Base-by-base conservation (phyloP, 37 sponge, comb jelly and placozoan genomes). In the Oscarella lobularis region DNA sequence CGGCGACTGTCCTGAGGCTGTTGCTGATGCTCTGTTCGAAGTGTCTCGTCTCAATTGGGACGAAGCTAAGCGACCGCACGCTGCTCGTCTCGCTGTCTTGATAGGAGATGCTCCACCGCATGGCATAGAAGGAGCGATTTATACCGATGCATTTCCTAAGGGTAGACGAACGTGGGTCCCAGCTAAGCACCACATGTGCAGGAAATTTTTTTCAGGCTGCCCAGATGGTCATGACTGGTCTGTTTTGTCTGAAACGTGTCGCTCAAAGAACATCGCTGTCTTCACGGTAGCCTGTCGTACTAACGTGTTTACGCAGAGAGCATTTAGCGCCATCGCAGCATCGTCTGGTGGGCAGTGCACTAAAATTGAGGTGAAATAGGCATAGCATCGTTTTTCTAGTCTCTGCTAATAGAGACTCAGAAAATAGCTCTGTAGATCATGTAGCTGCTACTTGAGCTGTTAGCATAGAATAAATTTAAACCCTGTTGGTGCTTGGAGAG, bases 91-190 rank as follows among this genome's bases (percentile, higher is more conserved):
- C 14, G 60, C 60, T 20, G 60, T 48, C 14, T 48, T 48, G 60
- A 48, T 48, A 48, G 60, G 60, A 48, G 60, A 48, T 20, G 60
- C 60, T 48, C 60, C 60, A 20, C 60, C 60, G 60, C 60, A 48
- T 48, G 60, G 60, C 20, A 48, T 48, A 20, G 9, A 9, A 27
- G 60, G 60, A 9, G 14, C 20, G 20, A 48, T 20, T 27, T 48
- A 48, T 20, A 9, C 14, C 9, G 60, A 48, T 20, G 20, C 9
- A 27, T 48, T 48, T 20, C 60, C 60, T 9, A 48, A 48, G 9
- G 60, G 60, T 48, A 48, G 20, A n/a, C n/a, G n/a, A n/a, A n/a
- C n/a, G n/a, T n/a, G n/a, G n/a, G n/a, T n/a, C n/a, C n/a, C n/a
- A n/a, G n/a, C n/a, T n/a, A n/a, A n/a, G n/a, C n/a, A n/a, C n/a